Evolutionary conservation across 2,888 invertebrate species (phyloP), one percentile per base, ranked within the genome.

Genomic region (Troides aeacus): DNA sequence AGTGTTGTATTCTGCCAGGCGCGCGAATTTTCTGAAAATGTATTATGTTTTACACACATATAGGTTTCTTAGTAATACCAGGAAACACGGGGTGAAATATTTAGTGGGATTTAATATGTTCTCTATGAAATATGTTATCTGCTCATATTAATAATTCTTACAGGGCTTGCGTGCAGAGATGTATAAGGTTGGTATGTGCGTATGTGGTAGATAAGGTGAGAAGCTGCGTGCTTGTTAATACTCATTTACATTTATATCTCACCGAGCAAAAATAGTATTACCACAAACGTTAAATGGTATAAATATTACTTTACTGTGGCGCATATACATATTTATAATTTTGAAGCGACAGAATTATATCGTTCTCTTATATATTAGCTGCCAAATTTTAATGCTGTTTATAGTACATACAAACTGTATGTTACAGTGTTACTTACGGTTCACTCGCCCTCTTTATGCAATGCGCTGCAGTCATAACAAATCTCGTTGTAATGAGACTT

Each of bases 381-480:
- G 39, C 39, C 39, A 7, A 10, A 39, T 39, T 7, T 10, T 39
- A 7, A 7, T 39, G 39, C 0, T 15, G 1, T 0, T 53, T 53
- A 53, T 18, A 18, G 17, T 17, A 17, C 50, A 50, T 17, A 15
- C 17, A 50, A 50, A 50, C 50, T 18, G 53, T 53, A n/a, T 53
- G n/a, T 10, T 53, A 53, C 18, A 53, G 53, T 18, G n/a, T 6
- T 53, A 73, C 74, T 73, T 64, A 71, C 70, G 70, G 70, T 67
- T 36, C 12, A 30, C 15, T 30, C 10, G 3, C 15, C 0, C 24
- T 18, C 30, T 30, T 57, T 0, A 73, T 78, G 71, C 93, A 93
- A 80, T 93, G 93, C 0, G 88, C 92, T 2, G 93, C 93, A 8
- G 92, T 93, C 30, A 93, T 71, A 10, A 92, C 83, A 72, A 90